Percentiles rank a stretch among this genome's conserved stretches.
Evolutionary conservation across 2,797 vertebrate genomes (phyloP).

Genomic region (Euthynnus affinis): DNA sequence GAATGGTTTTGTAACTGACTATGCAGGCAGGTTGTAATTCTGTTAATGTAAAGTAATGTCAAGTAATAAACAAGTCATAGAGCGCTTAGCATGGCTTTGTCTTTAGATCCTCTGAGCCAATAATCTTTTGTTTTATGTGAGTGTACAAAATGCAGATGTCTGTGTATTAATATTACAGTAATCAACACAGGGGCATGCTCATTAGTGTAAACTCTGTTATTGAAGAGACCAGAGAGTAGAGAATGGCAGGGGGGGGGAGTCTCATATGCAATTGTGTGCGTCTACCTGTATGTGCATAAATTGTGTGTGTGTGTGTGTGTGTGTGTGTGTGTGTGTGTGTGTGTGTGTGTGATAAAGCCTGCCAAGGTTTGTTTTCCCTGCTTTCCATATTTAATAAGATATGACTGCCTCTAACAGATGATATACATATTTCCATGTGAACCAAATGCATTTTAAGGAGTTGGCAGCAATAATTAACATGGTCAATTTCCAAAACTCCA

Average conservation of each 20-base stretch:
- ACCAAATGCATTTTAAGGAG: constrained; percentile 77
- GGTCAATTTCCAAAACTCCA: constrained; percentile 65
- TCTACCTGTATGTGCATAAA: neutral
- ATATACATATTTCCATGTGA: constrained; percentile 71
- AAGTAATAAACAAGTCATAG: constrained; percentile 25
- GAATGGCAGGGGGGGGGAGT: neutral
- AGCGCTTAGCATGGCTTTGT: neutral
- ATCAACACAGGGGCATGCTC: constrained; percentile 22
- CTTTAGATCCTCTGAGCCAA: neutral
- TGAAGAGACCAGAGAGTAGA: constrained; percentile 8
- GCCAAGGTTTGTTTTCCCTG: constrained; percentile 62
- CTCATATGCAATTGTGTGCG: neutral
- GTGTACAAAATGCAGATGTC: constrained; percentile 22
- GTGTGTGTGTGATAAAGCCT: constrained; percentile 18
- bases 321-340: neutral
- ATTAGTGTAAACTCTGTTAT: constrained; percentile 32
- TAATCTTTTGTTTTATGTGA: constrained; percentile 11
- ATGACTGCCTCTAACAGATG: constrained; percentile 66
- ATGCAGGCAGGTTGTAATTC: constrained; percentile 7
- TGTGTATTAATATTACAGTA: constrained; percentile 45
- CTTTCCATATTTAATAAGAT: constrained; percentile 70
- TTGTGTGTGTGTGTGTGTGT: constrained; percentile 10
- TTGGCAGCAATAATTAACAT: constrained; percentile 67
- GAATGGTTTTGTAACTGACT: neutral
- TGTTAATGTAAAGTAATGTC: neutral